Evolutionary conservation across 2,113 vertebrate species (phyloP).

Genomic region (Lynx canadensis): DNA sequence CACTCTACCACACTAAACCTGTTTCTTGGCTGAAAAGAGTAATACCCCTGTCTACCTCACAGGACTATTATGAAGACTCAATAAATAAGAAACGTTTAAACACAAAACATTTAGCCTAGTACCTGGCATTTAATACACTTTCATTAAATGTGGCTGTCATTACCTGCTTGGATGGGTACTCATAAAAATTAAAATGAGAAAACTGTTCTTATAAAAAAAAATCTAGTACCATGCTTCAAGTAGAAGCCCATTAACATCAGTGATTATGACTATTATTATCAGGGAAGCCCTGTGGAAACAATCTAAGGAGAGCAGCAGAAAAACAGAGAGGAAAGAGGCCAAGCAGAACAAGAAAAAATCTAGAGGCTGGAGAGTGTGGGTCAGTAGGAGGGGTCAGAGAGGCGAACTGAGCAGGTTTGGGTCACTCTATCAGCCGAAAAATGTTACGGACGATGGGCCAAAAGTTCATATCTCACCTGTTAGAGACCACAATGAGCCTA

Average conservation of each 20-base stretch:
- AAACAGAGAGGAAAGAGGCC: neutral
- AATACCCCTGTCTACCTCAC: neutral
- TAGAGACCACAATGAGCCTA: slow-evolving; percentile 85
- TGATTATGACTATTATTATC: neutral
- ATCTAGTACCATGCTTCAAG: neutral
- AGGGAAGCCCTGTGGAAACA: neutral
- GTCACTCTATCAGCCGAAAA: neutral
- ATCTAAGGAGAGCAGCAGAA: neutral
- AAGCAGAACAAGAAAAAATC: neutral
- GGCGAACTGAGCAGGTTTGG: neutral
- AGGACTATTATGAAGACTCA: neutral
- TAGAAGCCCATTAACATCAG: neutral
- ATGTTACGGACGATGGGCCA: neutral
- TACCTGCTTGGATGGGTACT: neutral
- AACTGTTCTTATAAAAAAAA: neutral
- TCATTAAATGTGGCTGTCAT: neutral
- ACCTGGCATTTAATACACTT: neutral
- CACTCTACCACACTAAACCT: neutral
- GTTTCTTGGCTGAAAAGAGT: neutral
- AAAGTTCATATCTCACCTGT: slow-evolving; percentile 75
- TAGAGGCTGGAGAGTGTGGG: neutral
- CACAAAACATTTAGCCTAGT: neutral
- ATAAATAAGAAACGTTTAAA: neutral
- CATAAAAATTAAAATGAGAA: neutral
- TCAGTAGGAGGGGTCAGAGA: neutral